Evolutionary conservation across 2,888 invertebrate species (phyloP), one percentile per base, ranked within the genome.

Genomic region (Agonopterix subpropinquella): DNA sequence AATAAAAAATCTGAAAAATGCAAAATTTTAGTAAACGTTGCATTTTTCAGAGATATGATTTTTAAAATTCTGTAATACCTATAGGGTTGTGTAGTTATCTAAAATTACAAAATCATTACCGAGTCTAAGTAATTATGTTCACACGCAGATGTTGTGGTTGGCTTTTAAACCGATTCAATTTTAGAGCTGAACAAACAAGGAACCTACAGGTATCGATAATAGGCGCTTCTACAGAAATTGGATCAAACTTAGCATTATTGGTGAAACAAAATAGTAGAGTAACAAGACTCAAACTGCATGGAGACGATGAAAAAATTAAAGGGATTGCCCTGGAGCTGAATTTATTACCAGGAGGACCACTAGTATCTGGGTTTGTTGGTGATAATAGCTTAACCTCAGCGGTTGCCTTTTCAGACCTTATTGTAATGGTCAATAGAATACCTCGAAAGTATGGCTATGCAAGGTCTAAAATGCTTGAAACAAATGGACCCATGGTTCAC

Each of bases 191-290:
- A 39, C 39, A 39, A 39, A 39, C n/a, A 41, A 64, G 74, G 53
- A 64, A 69, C 56, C 54, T 80, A n/a, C 78, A 79, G 58, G 61
- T 80, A 7, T 72, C 80, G 4, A 57, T 80, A 2, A 57, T 80
- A n/a, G 82, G 81, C 5, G 78, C 78, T 8, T 73, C 65, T 28
- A 72, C 62, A 54, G 68, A 71, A 11, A 61, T 81, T 1, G 82
- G 81, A 8, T 65, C 70, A 41, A 76, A 77, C 50, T 59, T 81
- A 43, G 67, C 80, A 0, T 47, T 81, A 47, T 59, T 81, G 28
- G 53, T 81, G 11, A 80, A 75, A 53, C 68, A 68, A 18, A 81
- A 76, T 47, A 47, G 47, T n/a, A 73, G 75, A 55, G 63, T 83
- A 28, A 59, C 59, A 11, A 66, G 54, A 45, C 51, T 83, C 2